These are phyloP conservation scores for Pachliopta kotzebuea DNA, from an alignment of 2,888 invertebrate species.

Conservation along the genomic window DNA sequence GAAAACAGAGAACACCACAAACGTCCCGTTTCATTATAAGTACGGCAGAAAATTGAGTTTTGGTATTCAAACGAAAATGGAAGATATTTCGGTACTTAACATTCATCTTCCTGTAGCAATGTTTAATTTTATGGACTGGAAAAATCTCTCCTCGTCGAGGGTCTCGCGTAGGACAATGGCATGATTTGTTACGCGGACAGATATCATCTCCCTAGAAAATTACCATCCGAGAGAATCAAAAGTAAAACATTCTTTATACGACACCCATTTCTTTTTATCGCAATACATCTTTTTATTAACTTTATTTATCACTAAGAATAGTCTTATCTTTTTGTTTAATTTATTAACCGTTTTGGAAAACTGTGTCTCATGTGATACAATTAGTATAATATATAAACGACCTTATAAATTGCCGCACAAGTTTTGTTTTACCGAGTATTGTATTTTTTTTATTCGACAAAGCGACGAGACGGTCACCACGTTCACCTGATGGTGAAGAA, in stretches of 20 bases:
- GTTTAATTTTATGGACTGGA: conserved; percentile 76
- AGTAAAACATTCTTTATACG: conserved; percentile 45
- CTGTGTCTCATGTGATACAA: background rate
- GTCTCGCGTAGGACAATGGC: conserved; percentile 56
- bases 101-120: conserved; percentile 53
- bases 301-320: conserved; percentile 46
- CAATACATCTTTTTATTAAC: conserved; percentile 47
- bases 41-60: conserved; percentile 18
- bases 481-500: too few species aligned
- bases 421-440: too few species aligned
- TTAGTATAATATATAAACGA: background rate
- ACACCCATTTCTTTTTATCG: conserved; percentile 35
- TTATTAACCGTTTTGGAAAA: background rate
- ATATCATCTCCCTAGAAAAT: conserved; percentile 53
- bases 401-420: too few species aligned
- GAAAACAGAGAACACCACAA: background rate
- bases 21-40: background rate
- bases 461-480: too few species aligned
- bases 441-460: too few species aligned
- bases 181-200: conserved; percentile 66
- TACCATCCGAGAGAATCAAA: conserved; percentile 40
- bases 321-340: conserved; percentile 33
- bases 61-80: conserved; percentile 12
- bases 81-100: conserved; percentile 35
- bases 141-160: conserved; percentile 51